phyloP scores from a whole-genome alignment of 2,797 vertebrate genomes.

The Lepidocolaptes lacrymiger region DNA sequence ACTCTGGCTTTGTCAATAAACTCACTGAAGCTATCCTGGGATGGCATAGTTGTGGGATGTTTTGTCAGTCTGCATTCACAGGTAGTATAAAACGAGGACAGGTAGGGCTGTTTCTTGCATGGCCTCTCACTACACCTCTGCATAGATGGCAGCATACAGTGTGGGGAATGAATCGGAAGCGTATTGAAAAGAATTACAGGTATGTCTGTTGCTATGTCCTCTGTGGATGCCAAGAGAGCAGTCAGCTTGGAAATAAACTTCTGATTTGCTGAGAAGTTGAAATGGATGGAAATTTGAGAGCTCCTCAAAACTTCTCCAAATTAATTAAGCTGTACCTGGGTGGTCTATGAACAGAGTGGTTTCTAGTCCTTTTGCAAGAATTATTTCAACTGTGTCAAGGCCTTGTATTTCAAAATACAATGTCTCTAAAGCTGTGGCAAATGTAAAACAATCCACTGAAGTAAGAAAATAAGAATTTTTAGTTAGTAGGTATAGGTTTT shows the following conservation, averaged over 20 bases:
- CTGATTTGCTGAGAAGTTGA: not conserved
- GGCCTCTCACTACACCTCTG: not conserved
- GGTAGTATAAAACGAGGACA: not conserved
- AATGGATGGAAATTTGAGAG: not conserved
- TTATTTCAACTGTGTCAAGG: not conserved
- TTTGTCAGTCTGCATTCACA: not conserved
- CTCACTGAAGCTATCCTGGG: not conserved
- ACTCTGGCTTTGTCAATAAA: not conserved
- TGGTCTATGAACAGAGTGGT: not conserved
- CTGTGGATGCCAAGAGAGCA: not conserved
- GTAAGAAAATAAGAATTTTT: not conserved
- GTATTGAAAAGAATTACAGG: not conserved
- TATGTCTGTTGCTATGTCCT: not conserved
- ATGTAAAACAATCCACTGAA: not conserved
- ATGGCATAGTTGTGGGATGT: not conserved
- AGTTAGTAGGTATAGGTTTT: not conserved
- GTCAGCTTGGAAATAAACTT: not conserved
- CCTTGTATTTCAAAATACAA: not conserved
- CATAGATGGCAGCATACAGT: not conserved
- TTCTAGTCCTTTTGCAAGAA: not conserved
- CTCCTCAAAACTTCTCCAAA: not conserved
- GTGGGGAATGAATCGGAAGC: accelerated
- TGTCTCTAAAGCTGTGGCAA: not conserved
- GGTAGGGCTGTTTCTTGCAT: not conserved
- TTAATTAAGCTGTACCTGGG: not conserved